Percentiles rank a stretch among this genome's conserved stretches.
These are phyloP conservation scores for Sturmia bella DNA, from an alignment of 2,888 invertebrate species.

Conservation along the genomic window DNA sequence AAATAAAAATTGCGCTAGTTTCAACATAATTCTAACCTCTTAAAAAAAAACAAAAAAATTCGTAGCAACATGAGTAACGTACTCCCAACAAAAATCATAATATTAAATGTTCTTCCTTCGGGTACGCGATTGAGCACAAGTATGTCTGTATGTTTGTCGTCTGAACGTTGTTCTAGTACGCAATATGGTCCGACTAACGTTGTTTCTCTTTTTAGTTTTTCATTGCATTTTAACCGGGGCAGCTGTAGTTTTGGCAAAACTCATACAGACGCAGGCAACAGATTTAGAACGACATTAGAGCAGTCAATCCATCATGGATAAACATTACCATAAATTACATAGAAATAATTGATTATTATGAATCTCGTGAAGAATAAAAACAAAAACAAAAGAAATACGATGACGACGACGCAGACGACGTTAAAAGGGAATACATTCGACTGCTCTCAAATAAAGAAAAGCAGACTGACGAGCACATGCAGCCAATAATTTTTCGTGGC, in stretches of 20 bases:
- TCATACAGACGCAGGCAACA: slow-evolving; percentile 73
- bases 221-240: slow-evolving; percentile 19
- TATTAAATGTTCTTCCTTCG: slow-evolving; percentile 39
- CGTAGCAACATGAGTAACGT: slow-evolving; percentile 54
- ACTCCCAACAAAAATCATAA: slow-evolving; percentile 59
- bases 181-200: slow-evolving; percentile 22
- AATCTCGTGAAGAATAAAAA: slow-evolving; percentile 60
- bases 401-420: slow-evolving; percentile 1
- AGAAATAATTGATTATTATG: slow-evolving; percentile 82
- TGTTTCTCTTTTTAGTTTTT: slow-evolving; percentile 4
- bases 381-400: background rate
- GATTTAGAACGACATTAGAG: slow-evolving; percentile 83
- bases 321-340: slow-evolving; percentile 83
- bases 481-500: slow-evolving; percentile 64
- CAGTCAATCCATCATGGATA: slow-evolving; percentile 82
- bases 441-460: slow-evolving; percentile 5
- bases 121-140: background rate
- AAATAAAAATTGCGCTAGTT: slow-evolving; percentile 55
- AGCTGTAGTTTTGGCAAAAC: slow-evolving; percentile 62
- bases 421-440: slow-evolving; percentile 71
- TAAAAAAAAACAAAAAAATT: slow-evolving; percentile 11
- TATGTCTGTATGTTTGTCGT: background rate
- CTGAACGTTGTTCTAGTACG: slow-evolving; percentile 35
- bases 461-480: background rate
- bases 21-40: slow-evolving; percentile 55